A percentile compares a stretch with the other conserved stretches of the same genome.
phyloP scores from a whole-genome alignment of 2,888 invertebrate genomes.

The Hyposoter dolosus region DNA sequence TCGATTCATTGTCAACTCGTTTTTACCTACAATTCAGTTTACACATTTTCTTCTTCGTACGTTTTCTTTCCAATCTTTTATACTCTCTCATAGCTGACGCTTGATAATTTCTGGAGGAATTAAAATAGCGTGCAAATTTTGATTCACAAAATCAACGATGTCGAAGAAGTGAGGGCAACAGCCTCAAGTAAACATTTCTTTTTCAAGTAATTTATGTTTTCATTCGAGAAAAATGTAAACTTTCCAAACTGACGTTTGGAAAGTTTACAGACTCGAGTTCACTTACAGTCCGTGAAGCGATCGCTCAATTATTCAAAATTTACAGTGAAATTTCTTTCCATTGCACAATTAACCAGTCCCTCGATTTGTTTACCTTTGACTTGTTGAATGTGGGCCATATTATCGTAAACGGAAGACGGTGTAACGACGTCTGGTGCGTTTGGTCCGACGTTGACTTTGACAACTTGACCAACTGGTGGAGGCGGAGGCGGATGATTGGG shows the following conservation, averaged over 20 bases:
- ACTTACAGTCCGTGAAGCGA: neutral
- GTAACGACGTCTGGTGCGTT: conserved; percentile 81
- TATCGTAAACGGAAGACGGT: conserved; percentile 83
- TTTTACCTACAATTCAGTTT: too few species aligned
- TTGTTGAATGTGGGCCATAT: conserved; percentile 84
- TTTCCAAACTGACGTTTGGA: neutral
- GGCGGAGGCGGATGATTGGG: conserved; percentile 94
- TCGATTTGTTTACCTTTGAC: conserved; percentile 82
- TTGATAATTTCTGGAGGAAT: neutral
- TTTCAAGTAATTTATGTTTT: neutral
- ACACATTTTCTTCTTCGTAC: too few species aligned
- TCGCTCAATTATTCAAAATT: neutral
- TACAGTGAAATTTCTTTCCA: neutral
- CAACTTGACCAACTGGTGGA: conserved; percentile 90
- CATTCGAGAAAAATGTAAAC: neutral
- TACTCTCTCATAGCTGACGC: too few species aligned
- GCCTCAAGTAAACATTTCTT: too few species aligned
- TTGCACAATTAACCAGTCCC: neutral
- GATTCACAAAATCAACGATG: too few species aligned
- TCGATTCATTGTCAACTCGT: neutral
- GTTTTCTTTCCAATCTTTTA: too few species aligned
- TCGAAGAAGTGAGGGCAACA: too few species aligned
- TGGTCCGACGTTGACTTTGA: conserved; percentile 88
- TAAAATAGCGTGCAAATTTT: neutral
- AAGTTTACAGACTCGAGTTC: neutral